Evolutionary conservation across 2,888 invertebrate genomes (phyloP), one percentile per base, ranked within the genome.

Genomic region (Lampropteryx suffumata): DNA sequence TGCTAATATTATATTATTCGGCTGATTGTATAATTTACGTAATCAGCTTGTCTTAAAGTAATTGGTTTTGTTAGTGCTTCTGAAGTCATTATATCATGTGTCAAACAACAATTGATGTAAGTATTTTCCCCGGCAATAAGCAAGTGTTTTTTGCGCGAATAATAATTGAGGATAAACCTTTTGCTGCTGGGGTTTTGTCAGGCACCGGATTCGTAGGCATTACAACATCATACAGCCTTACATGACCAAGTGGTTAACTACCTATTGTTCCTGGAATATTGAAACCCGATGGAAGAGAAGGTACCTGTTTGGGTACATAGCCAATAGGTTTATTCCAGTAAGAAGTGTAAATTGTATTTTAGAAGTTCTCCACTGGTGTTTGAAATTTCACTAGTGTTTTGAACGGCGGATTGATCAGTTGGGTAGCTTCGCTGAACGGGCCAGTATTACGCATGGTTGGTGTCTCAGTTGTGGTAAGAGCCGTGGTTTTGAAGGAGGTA

Each of bases 1-100:
- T 61, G 3, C 68, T 62, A 9, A 82, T 79, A 56, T 86, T 90
- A n/a, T n/a, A n/a, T n/a, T n/a, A n/a, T n/a, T n/a, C n/a, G n/a
- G n/a, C n/a, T n/a, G n/a, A n/a, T n/a, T n/a, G n/a, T n/a, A n/a
- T n/a, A n/a, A 9, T 73, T 63, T 48, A 61, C 48, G 45, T 69
- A 74, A 55, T 86, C 76, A 0, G 78, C 75, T 67, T 84, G 76
- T 13, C 68, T 67, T 46, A 65, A 62, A 50, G 62, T 76, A 1
- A 76, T 55, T 2, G 42, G 69, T 33, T 7, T 72, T 69, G 55
- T 77, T 53, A 13, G 57, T 32, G 50, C 75, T 49, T 86, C 87
- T 67, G 46, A 62, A 32, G 29, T 1, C 1, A 69, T 30, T 42
- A 47, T 59, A 14, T 73, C 67, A 47, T 75, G 64, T 13, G 65